Base-by-base conservation (phyloP, 1,140 invertebrate genomes). In the Orchesella cincta region DNA sequence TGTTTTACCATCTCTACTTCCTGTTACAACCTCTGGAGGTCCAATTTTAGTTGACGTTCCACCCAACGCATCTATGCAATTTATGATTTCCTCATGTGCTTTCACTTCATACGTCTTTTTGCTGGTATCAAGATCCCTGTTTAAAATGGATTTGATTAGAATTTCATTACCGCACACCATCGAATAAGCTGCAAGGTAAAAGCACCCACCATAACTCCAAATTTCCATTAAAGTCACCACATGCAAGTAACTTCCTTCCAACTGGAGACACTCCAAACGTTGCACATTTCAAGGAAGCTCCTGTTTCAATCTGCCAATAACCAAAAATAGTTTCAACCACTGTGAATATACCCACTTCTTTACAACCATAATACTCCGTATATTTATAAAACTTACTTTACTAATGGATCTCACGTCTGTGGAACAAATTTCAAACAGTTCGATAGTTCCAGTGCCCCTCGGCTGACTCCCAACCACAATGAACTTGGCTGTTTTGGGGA, bases 11-110 rank as follows among this genome's bases (percentile, higher is more conserved):
- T 98, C 96, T 87, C 93, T 88, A 81, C 94, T 94, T 18, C 94
- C 96, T 23, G 96, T 98, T 0, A 93, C 94, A 81, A 98, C 91
- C 90, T 98, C 96, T 31, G 96, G 94, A 8, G 96, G 94, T 29
- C 94, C 96, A 86, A 92, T 94, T 52, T 93, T 93, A 23, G 91
- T 85, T 67, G 87, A 91, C 28, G 91, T 89, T 8, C 96, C 96
- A n/a, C 92, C 95, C 78, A 98, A 90, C 20, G 94, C 96, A 89
- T 98, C 96, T 78, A 98, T 95, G 29, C 90, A 87, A 87, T 98
- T 98, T 75, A 98, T 95, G 35, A 98, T 94, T 83, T 92, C 90
- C 39, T 89, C 91, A 83, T 98, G 96, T 23, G 92, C 94, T 83
- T 92, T 91, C 0, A 90, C 91, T 80, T 92, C 91, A 84, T 95